These are phyloP conservation scores for Steatornis caripensis DNA, from an alignment of 2,113 vertebrate genomes.

Conservation along the genomic window DNA sequence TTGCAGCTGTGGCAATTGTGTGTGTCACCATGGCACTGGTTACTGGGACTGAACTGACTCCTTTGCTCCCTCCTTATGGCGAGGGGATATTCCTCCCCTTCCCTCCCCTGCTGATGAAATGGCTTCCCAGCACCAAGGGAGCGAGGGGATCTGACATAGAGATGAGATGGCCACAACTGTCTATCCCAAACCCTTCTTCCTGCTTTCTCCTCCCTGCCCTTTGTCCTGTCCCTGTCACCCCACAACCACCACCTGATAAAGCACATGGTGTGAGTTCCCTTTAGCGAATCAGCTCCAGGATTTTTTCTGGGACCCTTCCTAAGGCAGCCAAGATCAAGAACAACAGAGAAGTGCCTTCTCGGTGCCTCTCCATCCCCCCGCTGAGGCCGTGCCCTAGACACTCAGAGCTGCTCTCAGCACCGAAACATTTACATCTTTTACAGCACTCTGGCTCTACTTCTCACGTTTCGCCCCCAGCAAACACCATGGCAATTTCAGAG, in stretches of 20 bases:
- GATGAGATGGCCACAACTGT: slow-evolving; percentile 49
- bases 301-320: slow-evolving; percentile 30
- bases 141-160: slow-evolving; percentile 33
- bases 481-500: background rate
- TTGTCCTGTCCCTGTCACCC: slow-evolving; percentile 4
- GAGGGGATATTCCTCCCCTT: background rate
- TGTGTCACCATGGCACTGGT: background rate
- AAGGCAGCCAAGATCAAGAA: slow-evolving; percentile 76
- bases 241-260: slow-evolving; percentile 9
- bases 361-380: slow-evolving; percentile 50
- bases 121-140: background rate
- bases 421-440: slow-evolving; percentile 84
- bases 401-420: slow-evolving; percentile 75
- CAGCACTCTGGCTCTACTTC: slow-evolving; percentile 29
- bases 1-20: background rate
- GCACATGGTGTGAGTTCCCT: slow-evolving; percentile 56
- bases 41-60: background rate
- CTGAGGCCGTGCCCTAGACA: slow-evolving; percentile 76
- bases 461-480: slow-evolving; percentile 35
- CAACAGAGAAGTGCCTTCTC: slow-evolving; percentile 65
- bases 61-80: background rate
- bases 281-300: background rate
- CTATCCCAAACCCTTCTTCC: slow-evolving; percentile 50
- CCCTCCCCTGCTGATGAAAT: background rate
- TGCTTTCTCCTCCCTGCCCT: background rate